These are phyloP conservation scores for Metaphire vulgaris DNA, from an alignment of 1,140 invertebrate species.

Conservation along the genomic window DNA sequence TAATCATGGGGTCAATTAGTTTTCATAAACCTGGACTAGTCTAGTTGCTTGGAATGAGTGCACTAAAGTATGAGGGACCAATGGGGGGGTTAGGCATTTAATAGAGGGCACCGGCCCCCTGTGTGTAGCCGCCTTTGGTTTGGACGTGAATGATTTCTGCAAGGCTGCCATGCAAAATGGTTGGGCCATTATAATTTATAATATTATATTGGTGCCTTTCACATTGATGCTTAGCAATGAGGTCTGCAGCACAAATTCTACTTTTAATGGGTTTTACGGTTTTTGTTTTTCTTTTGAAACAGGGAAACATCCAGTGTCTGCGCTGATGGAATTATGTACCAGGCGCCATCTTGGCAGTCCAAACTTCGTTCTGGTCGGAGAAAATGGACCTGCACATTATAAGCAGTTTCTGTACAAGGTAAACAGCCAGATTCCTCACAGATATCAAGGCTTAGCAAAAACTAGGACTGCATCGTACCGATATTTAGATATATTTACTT, in stretches of 20 bases:
- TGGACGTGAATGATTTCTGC: no score
- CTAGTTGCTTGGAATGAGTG: no score
- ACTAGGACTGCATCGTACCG: no score
- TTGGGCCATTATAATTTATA: background rate
- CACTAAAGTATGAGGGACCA: no score
- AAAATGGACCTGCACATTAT: constrained; percentile 83
- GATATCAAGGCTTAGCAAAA: background rate
- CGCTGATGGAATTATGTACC: constrained; percentile 83
- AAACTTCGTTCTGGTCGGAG: constrained; percentile 74
- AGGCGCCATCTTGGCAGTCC: constrained; percentile 80
- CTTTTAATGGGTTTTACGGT: background rate
- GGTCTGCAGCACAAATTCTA: background rate
- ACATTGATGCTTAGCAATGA: background rate
- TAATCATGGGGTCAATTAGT: no score
- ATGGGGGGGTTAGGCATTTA: no score
- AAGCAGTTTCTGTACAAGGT: constrained; percentile 90
- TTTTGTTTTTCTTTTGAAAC: constrained; percentile 8
- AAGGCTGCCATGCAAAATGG: no score
- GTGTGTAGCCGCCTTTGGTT: no score
- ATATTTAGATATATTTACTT: background rate
- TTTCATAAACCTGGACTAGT: no score
- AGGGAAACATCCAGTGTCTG: constrained; percentile 78
- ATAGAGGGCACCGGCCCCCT: no score
- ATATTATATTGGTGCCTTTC: background rate
- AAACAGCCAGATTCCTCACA: constrained; percentile 26